phyloP scores from a whole-genome alignment of 2,888 invertebrate genomes.

The Tridacna crocea region DNA sequence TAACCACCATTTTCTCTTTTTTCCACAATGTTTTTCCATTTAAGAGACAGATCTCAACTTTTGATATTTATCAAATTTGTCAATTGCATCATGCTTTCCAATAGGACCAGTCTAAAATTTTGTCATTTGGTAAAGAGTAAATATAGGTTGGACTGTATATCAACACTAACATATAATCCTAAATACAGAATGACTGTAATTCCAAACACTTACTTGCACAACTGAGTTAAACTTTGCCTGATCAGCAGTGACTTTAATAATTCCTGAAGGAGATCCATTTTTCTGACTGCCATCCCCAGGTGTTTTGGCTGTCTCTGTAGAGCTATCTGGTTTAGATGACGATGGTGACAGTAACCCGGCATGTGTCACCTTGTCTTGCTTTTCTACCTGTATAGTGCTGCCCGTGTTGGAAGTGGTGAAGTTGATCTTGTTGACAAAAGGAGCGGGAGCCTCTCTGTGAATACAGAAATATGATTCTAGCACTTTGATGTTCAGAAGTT shows the following conservation, averaged over 20 bases:
- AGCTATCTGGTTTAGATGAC: conserved; percentile 28
- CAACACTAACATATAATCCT: too few species aligned
- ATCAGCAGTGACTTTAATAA: conserved; percentile 5
- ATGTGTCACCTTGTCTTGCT: conserved; percentile 85
- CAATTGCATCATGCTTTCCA: too few species aligned
- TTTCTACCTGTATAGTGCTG: conserved; percentile 92
- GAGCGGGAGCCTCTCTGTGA: conserved; percentile 75
- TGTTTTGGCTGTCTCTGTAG: background rate
- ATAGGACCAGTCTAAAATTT: too few species aligned
- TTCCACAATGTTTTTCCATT: background rate
- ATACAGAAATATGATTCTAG: background rate
- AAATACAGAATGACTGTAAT: too few species aligned
- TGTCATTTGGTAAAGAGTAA: too few species aligned
- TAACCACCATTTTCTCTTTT: background rate
- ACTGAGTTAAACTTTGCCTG: conserved; percentile 11
- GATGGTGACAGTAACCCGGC: conserved; percentile 69
- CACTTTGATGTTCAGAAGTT: too few species aligned
- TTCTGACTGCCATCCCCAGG: conserved; percentile 2
- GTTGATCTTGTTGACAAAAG: conserved; percentile 83
- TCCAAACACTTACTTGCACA: conserved; percentile 35
- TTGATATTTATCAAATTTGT: too few species aligned
- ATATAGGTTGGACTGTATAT: too few species aligned
- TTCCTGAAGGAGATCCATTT: background rate
- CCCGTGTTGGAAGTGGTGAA: conserved; percentile 92
- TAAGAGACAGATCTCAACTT: too few species aligned